Evolutionary conservation across 1,140 invertebrate genomes (phyloP), one percentile per base, ranked within the genome.

Genomic region (Linepithema humile): DNA sequence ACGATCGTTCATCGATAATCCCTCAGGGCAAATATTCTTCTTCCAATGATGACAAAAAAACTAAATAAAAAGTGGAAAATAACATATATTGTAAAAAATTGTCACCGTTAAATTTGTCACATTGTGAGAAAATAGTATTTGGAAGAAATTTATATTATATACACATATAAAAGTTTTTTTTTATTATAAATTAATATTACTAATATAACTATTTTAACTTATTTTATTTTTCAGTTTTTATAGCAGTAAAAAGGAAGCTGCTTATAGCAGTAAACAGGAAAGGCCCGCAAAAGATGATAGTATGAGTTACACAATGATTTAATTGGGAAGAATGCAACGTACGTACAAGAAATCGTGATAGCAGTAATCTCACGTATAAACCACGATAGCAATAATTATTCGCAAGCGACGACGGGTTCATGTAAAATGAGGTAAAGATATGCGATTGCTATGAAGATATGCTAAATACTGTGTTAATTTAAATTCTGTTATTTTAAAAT

Each of bases 1-100:
- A 12, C 55, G 64, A 78, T 78, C 48, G 23, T 69, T 32, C n/a
- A 70, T 80, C 65, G 35, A 43, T 69, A 80, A 23, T 69, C 23
- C 35, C 64, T 70, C n/a, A 12, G n/a, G 35, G 26, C 35, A 57
- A 2, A 32, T 69, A 64, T 26, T 65, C 20, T 6, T 50, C 20
- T 43, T 45, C 35, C 17, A 43, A 69, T 7, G 26, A 48, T 29
- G 48, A 26, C 29, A 10, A 20, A 2, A 12, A 55, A n/a, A 45
- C 10, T 2, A 0, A 45, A 9, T 0, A 12, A 53, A 32, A 67
- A 45, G 7, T 35, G 23, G 4, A 29, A 69, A n/a, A n/a, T n/a
- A n/a, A n/a, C n/a, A n/a, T n/a, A n/a, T n/a, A n/a, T n/a, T n/a
- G 5, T 69, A 55, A 6, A 55, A 7, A 55, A 57, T 57, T 3